Percentiles rank a stretch among this genome's conserved stretches.
Conservation (phyloP, 2,113 vertebrate genomes). For the Microcebus murinus region DNA sequence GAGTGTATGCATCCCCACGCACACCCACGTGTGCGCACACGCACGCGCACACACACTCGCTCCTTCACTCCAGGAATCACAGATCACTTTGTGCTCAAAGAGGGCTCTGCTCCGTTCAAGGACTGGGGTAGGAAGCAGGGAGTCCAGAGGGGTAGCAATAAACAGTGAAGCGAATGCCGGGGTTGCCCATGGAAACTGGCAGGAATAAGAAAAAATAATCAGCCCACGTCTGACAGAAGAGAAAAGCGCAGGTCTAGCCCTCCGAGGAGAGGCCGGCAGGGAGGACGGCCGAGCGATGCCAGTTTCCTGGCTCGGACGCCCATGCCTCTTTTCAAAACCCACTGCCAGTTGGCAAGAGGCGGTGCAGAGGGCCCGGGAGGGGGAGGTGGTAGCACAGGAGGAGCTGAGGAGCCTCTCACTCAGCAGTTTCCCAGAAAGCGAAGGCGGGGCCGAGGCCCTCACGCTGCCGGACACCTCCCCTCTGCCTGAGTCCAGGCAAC, state of each 20-base stretch:
- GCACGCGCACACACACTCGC: not conserved
- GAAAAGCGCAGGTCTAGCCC: conserved; percentile 37
- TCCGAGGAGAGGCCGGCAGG: conserved; percentile 31
- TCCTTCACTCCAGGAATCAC: not conserved
- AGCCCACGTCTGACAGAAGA: conserved; percentile 53
- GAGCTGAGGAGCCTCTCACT: not conserved
- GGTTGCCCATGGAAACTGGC: conserved; percentile 72
- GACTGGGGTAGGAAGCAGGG: not conserved
- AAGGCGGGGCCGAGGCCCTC: not conserved
- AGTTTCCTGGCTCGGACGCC: conserved; percentile 67
- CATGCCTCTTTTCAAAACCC: conserved; percentile 44
- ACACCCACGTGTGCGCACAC: too few relatives aligned
- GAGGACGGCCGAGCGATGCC: conserved; percentile 42
- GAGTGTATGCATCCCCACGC: not conserved
- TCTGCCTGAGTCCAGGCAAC: not conserved
- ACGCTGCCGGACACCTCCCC: not conserved
- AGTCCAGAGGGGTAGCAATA: not conserved
- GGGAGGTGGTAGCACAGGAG: not conserved
- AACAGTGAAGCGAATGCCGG: conserved; percentile 34
- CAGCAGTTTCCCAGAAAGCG: conserved; percentile 29
- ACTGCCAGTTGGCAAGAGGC: conserved; percentile 63
- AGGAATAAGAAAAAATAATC: conserved; percentile 63
- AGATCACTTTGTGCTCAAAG: not conserved
- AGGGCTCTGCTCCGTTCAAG: not conserved
- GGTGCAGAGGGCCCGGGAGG: not conserved